Base-by-base conservation (phyloP, 2,113 vertebrate genomes). In the Sigmodon hispidus region DNA sequence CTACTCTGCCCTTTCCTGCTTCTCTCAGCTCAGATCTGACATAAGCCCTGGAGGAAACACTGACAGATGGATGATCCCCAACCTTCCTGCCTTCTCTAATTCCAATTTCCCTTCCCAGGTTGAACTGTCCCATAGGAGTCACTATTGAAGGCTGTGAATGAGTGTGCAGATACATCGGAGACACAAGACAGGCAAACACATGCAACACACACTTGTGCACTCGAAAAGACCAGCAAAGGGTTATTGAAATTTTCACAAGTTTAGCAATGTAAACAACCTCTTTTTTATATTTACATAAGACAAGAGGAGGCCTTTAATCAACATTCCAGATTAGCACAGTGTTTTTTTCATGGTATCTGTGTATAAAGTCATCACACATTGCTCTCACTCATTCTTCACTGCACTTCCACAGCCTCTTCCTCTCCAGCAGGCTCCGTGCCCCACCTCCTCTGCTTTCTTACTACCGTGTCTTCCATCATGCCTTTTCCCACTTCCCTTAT, bases 161-260 rank as follows among this genome's bases (percentile, higher is more conserved):
- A 67, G 29, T 22, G 15, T 12, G 57, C 7, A 79, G 36, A 45
- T n/a, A 83, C 22, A 69, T 0, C 45, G 13, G 50, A 65, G 16
- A 65, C 5, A 26, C 6, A 22, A 40, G n/a, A 81, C n/a, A 24
- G 0, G 4, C 22, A 43, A 6, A 61, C 50, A 22, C 73, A 48
- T 0, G 0, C 6, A n/a, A n/a, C n/a, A n/a, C n/a, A 63, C 50
- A 40, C 70, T 22, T 0, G 0, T 17, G 65, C 48, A 80, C 55
- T n/a, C 0, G 17, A 55, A 55, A 26, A 87, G 29, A 11, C 31
- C n/a, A 8, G n/a, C 76, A 87, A 43, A n/a, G 55, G 91, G 57
- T 40, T 63, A 52, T 34, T 75, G 31, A 81, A 70, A 81, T 36
- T 29, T 61, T 55, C 26, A 69, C n/a, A 85, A 69, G 50, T 45